Percentiles rank a stretch among this genome's conserved stretches.
Evolutionary conservation across 2,797 vertebrate species (phyloP).

Genomic region (Pipistrellus pipistrellus): DNA sequence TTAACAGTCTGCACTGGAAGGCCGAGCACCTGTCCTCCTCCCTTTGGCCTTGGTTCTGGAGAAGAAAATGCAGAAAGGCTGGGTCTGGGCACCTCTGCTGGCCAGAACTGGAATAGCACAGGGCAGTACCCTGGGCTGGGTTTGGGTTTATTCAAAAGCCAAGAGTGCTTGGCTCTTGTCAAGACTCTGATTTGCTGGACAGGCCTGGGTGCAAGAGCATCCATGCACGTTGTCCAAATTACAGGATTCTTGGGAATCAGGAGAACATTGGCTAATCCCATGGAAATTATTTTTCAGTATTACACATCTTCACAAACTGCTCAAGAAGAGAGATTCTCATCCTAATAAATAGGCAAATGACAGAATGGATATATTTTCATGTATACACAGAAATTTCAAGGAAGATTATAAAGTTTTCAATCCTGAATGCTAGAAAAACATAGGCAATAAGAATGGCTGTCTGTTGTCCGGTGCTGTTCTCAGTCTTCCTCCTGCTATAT

Average conservation of each 20-base stretch:
- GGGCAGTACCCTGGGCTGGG: background rate
- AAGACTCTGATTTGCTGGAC: background rate
- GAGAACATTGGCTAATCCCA: background rate
- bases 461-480: background rate
- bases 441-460: background rate
- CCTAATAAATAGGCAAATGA: background rate
- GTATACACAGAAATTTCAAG: background rate
- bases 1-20: background rate
- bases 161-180: background rate
- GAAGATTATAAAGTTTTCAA: constrained; percentile 7
- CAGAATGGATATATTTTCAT: background rate
- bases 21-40: background rate
- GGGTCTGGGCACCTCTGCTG: background rate
- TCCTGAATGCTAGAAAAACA: background rate
- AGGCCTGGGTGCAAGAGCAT: background rate
- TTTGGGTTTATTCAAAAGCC: background rate
- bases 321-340: background rate
- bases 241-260: background rate
- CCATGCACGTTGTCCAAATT: background rate
- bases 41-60: background rate
- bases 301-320: background rate
- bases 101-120: background rate
- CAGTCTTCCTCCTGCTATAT: background rate
- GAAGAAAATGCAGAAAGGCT: background rate
- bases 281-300: background rate